Evolutionary conservation across 2,113 vertebrate genomes (phyloP).

Genomic region (Montifringilla adamsi): DNA sequence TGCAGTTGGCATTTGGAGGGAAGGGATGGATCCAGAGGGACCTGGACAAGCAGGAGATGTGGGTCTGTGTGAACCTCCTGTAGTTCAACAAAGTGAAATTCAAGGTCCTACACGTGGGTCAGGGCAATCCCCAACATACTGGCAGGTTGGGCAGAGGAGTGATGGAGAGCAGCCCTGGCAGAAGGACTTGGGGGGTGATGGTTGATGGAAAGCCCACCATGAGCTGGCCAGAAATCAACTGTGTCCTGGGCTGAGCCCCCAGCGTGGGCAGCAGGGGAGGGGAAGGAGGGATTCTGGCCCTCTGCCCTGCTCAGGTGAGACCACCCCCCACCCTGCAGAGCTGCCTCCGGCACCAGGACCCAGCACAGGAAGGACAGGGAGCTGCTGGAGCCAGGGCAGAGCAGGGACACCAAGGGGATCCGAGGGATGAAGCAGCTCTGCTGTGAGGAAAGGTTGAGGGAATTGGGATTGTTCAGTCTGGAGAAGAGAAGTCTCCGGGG

Average conservation of each 20-base stretch:
- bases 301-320: background rate
- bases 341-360: no score
- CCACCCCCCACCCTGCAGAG: background rate
- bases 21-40: background rate
- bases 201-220: background rate
- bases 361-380: no score
- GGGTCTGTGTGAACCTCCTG: background rate
- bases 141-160: background rate
- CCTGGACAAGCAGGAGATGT: background rate
- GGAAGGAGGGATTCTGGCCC: accelerated
- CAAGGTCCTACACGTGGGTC: accelerated
- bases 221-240: background rate
- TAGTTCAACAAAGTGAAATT: background rate
- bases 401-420: background rate
- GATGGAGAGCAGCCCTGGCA: background rate
- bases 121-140: accelerated
- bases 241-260: background rate
- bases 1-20: background rate
- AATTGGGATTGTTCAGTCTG: background rate
- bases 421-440: background rate
- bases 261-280: background rate
- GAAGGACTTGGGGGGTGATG: background rate
- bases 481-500: background rate
- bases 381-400: no score
- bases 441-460: background rate